phyloP scores from a whole-genome alignment of 2,797 vertebrate species.

The Sebastes glaucus region DNA sequence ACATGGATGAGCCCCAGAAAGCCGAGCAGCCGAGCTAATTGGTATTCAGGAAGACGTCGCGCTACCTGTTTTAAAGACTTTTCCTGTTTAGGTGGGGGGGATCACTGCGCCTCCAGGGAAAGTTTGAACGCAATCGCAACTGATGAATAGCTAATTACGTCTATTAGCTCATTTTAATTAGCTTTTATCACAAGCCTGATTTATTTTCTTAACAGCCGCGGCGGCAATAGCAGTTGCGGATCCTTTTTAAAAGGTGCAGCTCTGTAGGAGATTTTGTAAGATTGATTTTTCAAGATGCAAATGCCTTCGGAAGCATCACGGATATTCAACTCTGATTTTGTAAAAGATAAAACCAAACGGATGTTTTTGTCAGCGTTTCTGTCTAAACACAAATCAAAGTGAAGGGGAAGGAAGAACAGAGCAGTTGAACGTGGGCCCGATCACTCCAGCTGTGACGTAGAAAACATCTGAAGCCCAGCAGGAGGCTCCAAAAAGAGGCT shows the following conservation, averaged over 20 bases:
- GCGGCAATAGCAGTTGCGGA: background rate
- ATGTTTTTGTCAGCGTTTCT: slow-evolving; percentile 36
- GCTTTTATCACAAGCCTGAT: slow-evolving; percentile 50
- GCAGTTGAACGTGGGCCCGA: slow-evolving; percentile 21
- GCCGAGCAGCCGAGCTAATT: slow-evolving; percentile 46
- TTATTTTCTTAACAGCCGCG: slow-evolving; percentile 45
- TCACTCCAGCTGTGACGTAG: slow-evolving; percentile 38
- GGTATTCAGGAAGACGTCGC: slow-evolving; percentile 40
- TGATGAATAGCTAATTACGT: slow-evolving; percentile 68
- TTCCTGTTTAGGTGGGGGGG: slow-evolving; percentile 40
- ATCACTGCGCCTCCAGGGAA: slow-evolving; percentile 40
- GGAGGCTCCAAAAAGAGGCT: slow-evolving; percentile 19
- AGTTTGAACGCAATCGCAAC: slow-evolving; percentile 43
- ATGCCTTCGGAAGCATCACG: slow-evolving; percentile 4
- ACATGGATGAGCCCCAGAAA: slow-evolving; percentile 42
- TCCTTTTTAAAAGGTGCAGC: slow-evolving; percentile 24
- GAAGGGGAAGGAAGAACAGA: background rate
- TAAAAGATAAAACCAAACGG: slow-evolving; percentile 14
- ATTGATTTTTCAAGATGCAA: slow-evolving; percentile 24
- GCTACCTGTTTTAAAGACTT: slow-evolving; percentile 62
- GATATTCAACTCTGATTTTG: slow-evolving; percentile 4
- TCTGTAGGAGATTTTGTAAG: slow-evolving; percentile 31
- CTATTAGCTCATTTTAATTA: slow-evolving; percentile 71
- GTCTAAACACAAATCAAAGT: slow-evolving; percentile 40
- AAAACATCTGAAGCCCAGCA: slow-evolving; percentile 32